These are phyloP conservation scores for Arctocebus calabarensis DNA, from an alignment of 2,797 vertebrate genomes.

Conservation along the genomic window DNA sequence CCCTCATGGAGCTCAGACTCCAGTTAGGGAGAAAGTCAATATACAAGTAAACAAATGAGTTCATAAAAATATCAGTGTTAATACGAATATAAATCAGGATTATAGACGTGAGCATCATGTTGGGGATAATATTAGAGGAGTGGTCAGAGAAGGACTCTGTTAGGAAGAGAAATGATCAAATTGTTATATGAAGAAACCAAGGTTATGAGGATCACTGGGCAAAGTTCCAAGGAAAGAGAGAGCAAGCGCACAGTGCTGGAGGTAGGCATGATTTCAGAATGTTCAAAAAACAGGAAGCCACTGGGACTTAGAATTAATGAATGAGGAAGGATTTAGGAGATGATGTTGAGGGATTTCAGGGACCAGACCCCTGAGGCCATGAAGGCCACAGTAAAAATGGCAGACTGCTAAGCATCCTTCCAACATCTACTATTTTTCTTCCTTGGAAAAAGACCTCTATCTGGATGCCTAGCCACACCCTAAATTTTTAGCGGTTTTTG, in stretches of 20 bases:
- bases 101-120: neutral
- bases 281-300: neutral
- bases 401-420: neutral
- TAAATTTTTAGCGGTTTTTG: neutral
- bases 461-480: no score
- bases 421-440: neutral
- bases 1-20: neutral
- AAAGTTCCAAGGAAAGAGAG: neutral
- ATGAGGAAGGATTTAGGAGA: neutral
- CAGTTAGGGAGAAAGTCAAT: neutral
- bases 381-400: neutral
- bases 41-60: neutral
- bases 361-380: neutral
- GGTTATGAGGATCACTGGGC: neutral
- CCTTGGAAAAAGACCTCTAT: neutral
- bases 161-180: neutral
- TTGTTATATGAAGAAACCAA: neutral
- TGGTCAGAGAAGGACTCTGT: neutral
- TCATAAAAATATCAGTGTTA: neutral
- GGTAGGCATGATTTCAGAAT: neutral
- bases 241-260: neutral
- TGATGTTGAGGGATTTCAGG: rapidly evolving
- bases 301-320: neutral
- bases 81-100: neutral
- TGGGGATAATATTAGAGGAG: neutral